Evolutionary conservation across 2,113 vertebrate species (phyloP).

Genomic region (Phaethornis superciliosus): DNA sequence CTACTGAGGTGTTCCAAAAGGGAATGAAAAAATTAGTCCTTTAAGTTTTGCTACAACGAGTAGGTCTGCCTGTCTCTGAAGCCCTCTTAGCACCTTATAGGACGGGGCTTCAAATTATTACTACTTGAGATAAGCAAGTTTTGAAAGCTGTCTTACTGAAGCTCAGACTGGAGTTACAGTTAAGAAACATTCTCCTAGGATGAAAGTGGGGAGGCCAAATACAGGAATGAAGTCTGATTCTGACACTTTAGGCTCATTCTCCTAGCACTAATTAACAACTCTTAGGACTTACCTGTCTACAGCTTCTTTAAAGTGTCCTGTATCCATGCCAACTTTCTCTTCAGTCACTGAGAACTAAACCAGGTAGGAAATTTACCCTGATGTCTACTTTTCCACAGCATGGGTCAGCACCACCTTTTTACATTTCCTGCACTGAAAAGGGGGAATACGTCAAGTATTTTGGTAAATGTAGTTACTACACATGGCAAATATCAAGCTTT

Average conservation of each 20-base stretch:
- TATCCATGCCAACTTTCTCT: not conserved
- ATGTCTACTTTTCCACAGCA: not conserved
- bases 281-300: not conserved
- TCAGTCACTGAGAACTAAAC: not conserved
- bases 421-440: not conserved
- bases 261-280: not conserved
- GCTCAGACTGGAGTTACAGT: not conserved
- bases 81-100: not conserved
- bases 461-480: not conserved
- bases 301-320: not conserved
- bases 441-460: not conserved
- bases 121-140: not conserved
- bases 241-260: not conserved
- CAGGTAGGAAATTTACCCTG: conserved; percentile 21
- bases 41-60: not conserved
- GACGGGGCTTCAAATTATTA: not conserved
- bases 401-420: not conserved
- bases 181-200: not conserved
- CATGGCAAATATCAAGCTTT: conserved; percentile 29
- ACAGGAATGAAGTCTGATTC: not conserved
- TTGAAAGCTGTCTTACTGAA: not conserved
- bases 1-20: not conserved
- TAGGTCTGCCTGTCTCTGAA: not conserved
- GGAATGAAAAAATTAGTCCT: not conserved
- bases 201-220: not conserved